Percentiles rank a stretch among this genome's conserved stretches.
Evolutionary conservation across 1,140 invertebrate genomes (phyloP).

Genomic region (Zaprionus ornatus): DNA sequence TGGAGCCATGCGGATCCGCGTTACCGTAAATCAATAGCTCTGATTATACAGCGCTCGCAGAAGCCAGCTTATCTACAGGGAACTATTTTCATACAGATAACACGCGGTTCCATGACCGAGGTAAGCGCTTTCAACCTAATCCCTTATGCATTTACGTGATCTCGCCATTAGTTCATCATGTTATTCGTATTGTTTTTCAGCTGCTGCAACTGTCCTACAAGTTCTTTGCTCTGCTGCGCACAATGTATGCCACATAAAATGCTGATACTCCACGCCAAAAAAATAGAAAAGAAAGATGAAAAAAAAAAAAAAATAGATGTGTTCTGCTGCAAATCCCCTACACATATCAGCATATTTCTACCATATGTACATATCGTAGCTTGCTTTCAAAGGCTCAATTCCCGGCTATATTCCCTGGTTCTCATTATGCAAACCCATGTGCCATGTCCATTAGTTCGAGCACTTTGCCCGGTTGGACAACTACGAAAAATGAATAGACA

Average conservation of each 20-base stretch:
- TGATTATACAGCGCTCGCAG: conserved; percentile 65
- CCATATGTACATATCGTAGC: conserved; percentile 1
- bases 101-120: conserved; percentile 63
- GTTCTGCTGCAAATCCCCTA: conserved; percentile 26
- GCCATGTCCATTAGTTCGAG: conserved; percentile 31
- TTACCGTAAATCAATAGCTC: conserved; percentile 55
- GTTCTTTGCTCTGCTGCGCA: conserved; percentile 69
- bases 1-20: conserved; percentile 66
- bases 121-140: conserved; percentile 27
- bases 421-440: conserved; percentile 72
- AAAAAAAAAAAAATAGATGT: background rate
- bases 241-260: conserved; percentile 65
- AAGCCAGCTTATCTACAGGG: conserved; percentile 61
- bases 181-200: conserved; percentile 36
- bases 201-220: conserved; percentile 70
- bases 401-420: background rate
- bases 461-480: conserved; percentile 14
- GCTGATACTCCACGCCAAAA: background rate
- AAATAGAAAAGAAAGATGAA: no score
- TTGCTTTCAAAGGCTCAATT: conserved; percentile 68
- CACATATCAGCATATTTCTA: conserved; percentile 11
- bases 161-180: background rate
- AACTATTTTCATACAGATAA: conserved; percentile 65
- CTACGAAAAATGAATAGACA: background rate
- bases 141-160: background rate